Percentiles rank a stretch among this genome's conserved stretches.
These are phyloP conservation scores for Actinopyga echinites DNA, from an alignment of 53 echinoderm and acorn worm species.

Conservation along the genomic window DNA sequence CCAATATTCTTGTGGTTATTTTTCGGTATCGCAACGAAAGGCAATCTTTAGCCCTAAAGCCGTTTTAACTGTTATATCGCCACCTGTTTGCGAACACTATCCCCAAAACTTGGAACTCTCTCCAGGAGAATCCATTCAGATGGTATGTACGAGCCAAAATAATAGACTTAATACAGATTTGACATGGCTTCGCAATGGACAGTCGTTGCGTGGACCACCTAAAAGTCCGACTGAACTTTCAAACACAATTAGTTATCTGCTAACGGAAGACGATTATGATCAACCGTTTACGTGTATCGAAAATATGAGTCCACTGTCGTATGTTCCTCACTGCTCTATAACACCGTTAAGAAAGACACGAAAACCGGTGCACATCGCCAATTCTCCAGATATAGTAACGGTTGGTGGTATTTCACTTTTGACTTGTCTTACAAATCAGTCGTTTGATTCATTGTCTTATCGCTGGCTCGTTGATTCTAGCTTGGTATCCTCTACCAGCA, in stretches of 20 bases:
- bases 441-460: background rate
- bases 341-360: slow-evolving; percentile 11
- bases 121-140: background rate
- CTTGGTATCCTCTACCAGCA: background rate
- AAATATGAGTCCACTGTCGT: slow-evolving; percentile 1
- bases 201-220: background rate
- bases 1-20: slow-evolving; percentile 19
- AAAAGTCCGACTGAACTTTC: background rate
- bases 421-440: slow-evolving; percentile 5
- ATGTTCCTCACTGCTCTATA: slow-evolving; percentile 7
- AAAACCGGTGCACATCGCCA: slow-evolving; percentile 23
- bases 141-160: slow-evolving; percentile 21
- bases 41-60: slow-evolving; percentile 10
- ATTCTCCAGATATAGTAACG: background rate
- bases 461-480: slow-evolving; percentile 10
- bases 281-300: slow-evolving; percentile 38
- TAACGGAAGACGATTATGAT: slow-evolving; percentile 19
- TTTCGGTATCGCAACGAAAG: background rate
- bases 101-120: background rate
- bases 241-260: background rate
- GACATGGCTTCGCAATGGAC: slow-evolving; percentile 17
- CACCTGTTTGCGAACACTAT: background rate
- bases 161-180: slow-evolving; percentile 1
- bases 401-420: background rate
- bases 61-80: background rate